Conservation (phyloP, 1,140 invertebrate species). For the Tetramorium simillimum region DNA sequence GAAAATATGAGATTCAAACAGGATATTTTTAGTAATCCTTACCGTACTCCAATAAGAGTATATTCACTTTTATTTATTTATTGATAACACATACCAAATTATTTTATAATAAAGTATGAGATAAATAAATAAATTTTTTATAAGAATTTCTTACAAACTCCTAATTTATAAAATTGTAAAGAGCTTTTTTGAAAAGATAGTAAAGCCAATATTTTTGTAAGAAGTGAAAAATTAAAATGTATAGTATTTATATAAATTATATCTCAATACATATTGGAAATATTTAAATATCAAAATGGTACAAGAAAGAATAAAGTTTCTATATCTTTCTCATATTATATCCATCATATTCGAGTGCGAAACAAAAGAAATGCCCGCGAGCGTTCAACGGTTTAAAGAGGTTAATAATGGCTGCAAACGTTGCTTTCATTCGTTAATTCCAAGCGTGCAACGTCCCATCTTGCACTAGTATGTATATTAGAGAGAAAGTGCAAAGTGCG, state of each 20-base stretch:
- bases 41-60: not conserved
- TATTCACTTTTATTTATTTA: not conserved
- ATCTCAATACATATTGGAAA: not conserved
- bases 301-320: not conserved
- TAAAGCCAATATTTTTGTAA: not conserved
- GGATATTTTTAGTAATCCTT: slow-evolving; percentile 14
- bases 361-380: not conserved
- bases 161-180: slow-evolving; percentile 10
- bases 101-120: not conserved
- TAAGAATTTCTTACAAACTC: not conserved
- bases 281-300: not conserved
- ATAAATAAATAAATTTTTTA: not conserved
- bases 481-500: slow-evolving; percentile 46
- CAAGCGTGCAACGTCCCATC: not conserved
- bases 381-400: not conserved
- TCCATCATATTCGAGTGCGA: not conserved
- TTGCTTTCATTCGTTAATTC: slow-evolving; percentile 41
- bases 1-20: not conserved
- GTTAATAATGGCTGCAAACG: slow-evolving; percentile 32
- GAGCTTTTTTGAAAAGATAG: not conserved
- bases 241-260: slow-evolving; percentile 10
- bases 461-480: slow-evolving; percentile 26
- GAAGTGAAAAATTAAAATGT: slow-evolving; percentile 10
- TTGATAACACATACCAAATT: not conserved
- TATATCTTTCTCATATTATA: not conserved